These are phyloP conservation scores for Rhinatrema bivittatum DNA, from an alignment of 2,797 vertebrate genomes.

Conservation along the genomic window DNA sequence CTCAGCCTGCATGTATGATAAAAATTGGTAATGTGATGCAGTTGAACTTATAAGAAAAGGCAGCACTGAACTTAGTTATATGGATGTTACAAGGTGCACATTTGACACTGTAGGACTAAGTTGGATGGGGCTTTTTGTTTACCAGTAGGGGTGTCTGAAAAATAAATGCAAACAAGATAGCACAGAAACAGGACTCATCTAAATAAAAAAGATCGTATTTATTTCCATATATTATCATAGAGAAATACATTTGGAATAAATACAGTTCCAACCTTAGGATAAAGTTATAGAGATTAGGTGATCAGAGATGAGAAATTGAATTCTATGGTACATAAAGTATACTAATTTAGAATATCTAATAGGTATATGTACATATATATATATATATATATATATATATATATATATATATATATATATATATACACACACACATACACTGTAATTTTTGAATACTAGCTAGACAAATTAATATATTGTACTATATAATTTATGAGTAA, in stretches of 20 bases:
- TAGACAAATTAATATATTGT: no score
- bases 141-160: neutral
- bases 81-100: constrained; percentile 4
- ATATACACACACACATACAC: no score
- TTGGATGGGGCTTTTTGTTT: neutral
- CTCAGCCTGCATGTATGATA: constrained; percentile 12
- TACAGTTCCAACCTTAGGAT: no score
- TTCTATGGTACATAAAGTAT: no score
- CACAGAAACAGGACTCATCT: accelerated
- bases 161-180: neutral
- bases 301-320: no score
- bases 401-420: no score
- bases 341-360: no score
- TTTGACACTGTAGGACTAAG: constrained; percentile 3
- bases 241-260: neutral
- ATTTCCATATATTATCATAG: neutral
- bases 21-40: constrained; percentile 10
- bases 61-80: neutral
- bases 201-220: neutral
- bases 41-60: neutral
- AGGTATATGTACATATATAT: no score
- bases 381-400: no score
- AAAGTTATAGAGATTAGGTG: neutral
- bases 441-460: no score
- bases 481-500: no score